These are phyloP conservation scores for Esox masquinongy DNA, from an alignment of 2,797 vertebrate genomes.

Conservation along the genomic window DNA sequence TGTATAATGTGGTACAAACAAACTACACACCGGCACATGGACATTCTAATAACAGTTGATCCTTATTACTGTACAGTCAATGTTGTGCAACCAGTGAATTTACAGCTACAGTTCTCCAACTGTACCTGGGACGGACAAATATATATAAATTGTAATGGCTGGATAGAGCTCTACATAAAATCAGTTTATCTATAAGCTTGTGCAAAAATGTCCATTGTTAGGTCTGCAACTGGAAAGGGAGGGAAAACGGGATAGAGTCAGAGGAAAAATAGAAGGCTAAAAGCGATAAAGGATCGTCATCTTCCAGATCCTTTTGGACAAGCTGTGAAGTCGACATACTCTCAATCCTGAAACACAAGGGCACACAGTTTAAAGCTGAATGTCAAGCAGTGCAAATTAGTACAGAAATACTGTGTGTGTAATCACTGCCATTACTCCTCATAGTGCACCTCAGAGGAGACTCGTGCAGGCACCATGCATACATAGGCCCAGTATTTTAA, in stretches of 20 bases:
- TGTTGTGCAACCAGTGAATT: conserved; percentile 19
- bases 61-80: conserved; percentile 2
- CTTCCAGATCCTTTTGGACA: conserved; percentile 31
- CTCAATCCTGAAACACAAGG: conserved; percentile 50
- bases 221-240: not conserved
- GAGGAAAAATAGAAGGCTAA: not conserved
- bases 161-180: conserved; percentile 1
- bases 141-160: conserved; percentile 2
- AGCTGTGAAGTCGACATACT: conserved; percentile 50
- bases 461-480: not conserved
- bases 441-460: not conserved
- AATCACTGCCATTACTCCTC: not conserved
- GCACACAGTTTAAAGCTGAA: conserved; percentile 5
- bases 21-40: conserved; percentile 12
- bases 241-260: not conserved
- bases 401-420: not conserved
- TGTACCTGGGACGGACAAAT: not conserved
- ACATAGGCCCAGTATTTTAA: no score
- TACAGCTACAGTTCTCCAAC: not conserved
- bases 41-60: not conserved
- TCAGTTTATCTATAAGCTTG: not conserved
- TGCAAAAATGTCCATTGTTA: conserved; percentile 16
- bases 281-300: not conserved
- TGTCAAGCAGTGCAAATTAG: not conserved
- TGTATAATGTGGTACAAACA: conserved; percentile 10